A percentile compares a stretch with the other conserved stretches of the same genome.
These are phyloP conservation scores for Apocrypta bakeri DNA, from an alignment of 1,140 invertebrate genomes.

Conservation along the genomic window DNA sequence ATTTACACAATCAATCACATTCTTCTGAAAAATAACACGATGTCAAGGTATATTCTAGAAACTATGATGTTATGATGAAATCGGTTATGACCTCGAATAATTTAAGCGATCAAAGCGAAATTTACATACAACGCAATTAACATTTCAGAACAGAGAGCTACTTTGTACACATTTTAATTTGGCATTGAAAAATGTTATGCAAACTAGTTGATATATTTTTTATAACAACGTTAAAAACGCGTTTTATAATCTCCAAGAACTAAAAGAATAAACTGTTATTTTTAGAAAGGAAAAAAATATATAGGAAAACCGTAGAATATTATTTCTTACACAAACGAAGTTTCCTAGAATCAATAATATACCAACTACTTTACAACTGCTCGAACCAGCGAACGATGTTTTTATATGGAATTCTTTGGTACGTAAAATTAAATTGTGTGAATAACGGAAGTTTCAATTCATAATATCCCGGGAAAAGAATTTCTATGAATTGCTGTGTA, in stretches of 20 bases:
- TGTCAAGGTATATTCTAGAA: not conserved
- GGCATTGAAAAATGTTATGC: not conserved
- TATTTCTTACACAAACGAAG: slow-evolving; percentile 12
- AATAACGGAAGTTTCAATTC: slow-evolving; percentile 44
- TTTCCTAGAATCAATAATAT: slow-evolving; percentile 37
- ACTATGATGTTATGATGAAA: not conserved
- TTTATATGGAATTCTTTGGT: slow-evolving; percentile 36
- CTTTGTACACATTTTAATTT: not conserved
- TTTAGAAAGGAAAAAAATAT: not conserved
- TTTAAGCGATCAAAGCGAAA: not conserved
- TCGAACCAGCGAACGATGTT: slow-evolving; percentile 36
- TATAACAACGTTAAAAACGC: not conserved
- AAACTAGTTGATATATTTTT: not conserved
- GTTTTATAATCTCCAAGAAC: not conserved
- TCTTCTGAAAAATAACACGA: not conserved
- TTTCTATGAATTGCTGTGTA: slow-evolving; percentile 25
- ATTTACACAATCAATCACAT: not conserved
- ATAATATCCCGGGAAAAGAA: slow-evolving; percentile 24
- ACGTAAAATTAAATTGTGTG: slow-evolving; percentile 40
- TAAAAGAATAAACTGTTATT: not conserved
- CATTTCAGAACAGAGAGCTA: not conserved
- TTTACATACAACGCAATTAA: not conserved
- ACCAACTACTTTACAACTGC: slow-evolving; percentile 34
- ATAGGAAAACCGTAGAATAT: slow-evolving; percentile 10
- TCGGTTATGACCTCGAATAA: not conserved